Conservation (phyloP, 2,888 invertebrate species). For the Hyles lineata region DNA sequence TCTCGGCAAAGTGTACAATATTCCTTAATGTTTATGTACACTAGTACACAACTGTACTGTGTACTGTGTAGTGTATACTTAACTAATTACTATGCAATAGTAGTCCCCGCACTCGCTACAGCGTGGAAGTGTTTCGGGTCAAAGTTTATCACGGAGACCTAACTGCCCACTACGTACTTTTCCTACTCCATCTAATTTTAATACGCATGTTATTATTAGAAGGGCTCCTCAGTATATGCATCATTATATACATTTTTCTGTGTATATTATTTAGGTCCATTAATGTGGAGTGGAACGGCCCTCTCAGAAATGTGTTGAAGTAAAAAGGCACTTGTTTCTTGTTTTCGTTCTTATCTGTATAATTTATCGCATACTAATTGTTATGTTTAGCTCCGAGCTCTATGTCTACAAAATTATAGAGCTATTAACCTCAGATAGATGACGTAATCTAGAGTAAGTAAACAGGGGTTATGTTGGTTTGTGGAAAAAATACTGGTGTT, state of each 20-base stretch:
- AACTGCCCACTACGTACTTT: slow-evolving; percentile 65
- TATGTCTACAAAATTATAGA: slow-evolving; percentile 23
- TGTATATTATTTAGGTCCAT: background rate
- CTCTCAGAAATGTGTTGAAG: background rate
- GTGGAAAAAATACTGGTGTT: slow-evolving; percentile 22
- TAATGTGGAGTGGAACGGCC: too few relatives aligned
- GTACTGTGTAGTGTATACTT: slow-evolving; percentile 27
- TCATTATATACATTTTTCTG: background rate
- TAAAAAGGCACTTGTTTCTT: slow-evolving; percentile 20
- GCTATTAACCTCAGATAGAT: slow-evolving; percentile 30
- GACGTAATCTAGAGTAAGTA: slow-evolving; percentile 27
- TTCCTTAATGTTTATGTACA: slow-evolving; percentile 34
- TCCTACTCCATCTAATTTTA: slow-evolving; percentile 76
- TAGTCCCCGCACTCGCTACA: slow-evolving; percentile 1
- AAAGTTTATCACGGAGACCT: slow-evolving; percentile 65
- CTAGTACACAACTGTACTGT: slow-evolving; percentile 33
- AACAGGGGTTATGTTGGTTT: slow-evolving; percentile 21
- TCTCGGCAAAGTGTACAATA: slow-evolving; percentile 24
- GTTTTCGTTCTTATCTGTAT: slow-evolving; percentile 27
- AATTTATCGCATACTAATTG: slow-evolving; percentile 28
- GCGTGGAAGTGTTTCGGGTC: slow-evolving; percentile 52
- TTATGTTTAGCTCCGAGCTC: slow-evolving; percentile 28
- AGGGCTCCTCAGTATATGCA: slow-evolving; percentile 35
- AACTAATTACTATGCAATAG: slow-evolving; percentile 24
- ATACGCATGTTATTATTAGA: slow-evolving; percentile 54